phyloP scores from a whole-genome alignment of 2,888 invertebrate genomes.

The Maniola hyperantus region DNA sequence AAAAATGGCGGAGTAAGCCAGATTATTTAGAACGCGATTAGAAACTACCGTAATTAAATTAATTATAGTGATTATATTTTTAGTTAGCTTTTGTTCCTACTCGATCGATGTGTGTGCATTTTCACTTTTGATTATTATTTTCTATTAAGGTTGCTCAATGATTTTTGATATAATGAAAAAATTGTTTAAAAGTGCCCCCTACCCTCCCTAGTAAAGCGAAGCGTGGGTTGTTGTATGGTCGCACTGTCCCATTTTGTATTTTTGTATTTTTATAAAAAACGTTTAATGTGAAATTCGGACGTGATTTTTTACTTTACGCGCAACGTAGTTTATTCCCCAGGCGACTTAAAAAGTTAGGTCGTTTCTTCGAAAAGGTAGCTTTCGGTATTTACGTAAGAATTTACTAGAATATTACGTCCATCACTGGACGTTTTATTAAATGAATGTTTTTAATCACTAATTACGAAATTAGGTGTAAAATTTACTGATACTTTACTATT shows the following conservation, averaged over 20 bases:
- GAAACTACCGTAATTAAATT: not conserved
- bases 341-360: conserved; percentile 2
- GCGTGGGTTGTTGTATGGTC: conserved; percentile 70
- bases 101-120: conserved; percentile 54
- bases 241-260: conserved; percentile 83
- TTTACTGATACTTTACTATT: conserved; percentile 6
- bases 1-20: not conserved
- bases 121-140: conserved; percentile 61
- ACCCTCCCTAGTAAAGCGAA: conserved; percentile 66
- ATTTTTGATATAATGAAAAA: conserved; percentile 55
- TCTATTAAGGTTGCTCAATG: conserved; percentile 74
- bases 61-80: conserved; percentile 2
- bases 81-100: conserved; percentile 39
- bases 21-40: conserved; percentile 5
- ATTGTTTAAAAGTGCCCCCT: conserved; percentile 68
- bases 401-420: not conserved
- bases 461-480: not conserved
- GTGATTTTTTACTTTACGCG: conserved; percentile 76
- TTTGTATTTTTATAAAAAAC: conserved; percentile 82
- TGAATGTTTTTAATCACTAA: not conserved
- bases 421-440: conserved; percentile 4
- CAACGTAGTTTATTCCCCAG: conserved; percentile 59
- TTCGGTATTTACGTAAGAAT: conserved; percentile 6
- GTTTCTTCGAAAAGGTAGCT: conserved; percentile 8
- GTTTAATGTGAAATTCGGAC: conserved; percentile 75